Base-by-base conservation (phyloP, 2,888 invertebrate genomes). In the Asteroscopus sphinx region DNA sequence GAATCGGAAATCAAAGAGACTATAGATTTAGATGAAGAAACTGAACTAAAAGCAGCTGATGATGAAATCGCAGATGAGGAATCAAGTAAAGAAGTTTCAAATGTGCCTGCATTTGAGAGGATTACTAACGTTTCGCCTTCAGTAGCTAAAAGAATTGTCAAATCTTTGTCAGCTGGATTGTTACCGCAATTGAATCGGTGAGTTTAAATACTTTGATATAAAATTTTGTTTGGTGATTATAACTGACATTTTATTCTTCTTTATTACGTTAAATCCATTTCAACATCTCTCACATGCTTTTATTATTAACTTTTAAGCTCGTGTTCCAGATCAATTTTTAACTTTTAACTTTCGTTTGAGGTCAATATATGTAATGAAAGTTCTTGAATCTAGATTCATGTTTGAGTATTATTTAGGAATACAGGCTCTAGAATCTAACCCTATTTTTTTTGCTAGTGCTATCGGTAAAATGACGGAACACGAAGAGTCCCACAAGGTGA, bases 181-280 rank as follows among this genome's bases (percentile, higher is more conserved):
- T 88, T 99, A 63, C 98, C 98, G 0, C 96, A 97, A 61, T 90
- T 99, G 0, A 96, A 98, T 83, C 96, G 96, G 83, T 95, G 77
- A 86, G 90, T 76, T 32, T 11, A 21, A 11, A 16, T 26, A 42
- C 9, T 26, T 12, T 48, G 12, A 49, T 49, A 15, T n/a, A n/a
- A n/a, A n/a, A 21, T 21, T 21, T 4, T 21, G 21, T 21, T 21
- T 6, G 4, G 2, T 6, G 21, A 21, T 21, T 21, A 21, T 21
- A 21, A 21, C 4, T 21, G n/a, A 21, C 21, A 3, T 3, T 4
- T 21, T 21, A 4, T 1, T 21, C 21, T 21, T 1, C n/a, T n/a
- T n/a, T n/a, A n/a, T n/a, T n/a, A n/a, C n/a, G n/a, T n/a, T n/a
- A n/a, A n/a, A n/a, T n/a, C n/a, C n/a, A n/a, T n/a, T n/a, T n/a